Percentiles rank a stretch among this genome's conserved stretches.
Evolutionary conservation across 2,113 vertebrate genomes (phyloP).

Genomic region (Proteles cristata): DNA sequence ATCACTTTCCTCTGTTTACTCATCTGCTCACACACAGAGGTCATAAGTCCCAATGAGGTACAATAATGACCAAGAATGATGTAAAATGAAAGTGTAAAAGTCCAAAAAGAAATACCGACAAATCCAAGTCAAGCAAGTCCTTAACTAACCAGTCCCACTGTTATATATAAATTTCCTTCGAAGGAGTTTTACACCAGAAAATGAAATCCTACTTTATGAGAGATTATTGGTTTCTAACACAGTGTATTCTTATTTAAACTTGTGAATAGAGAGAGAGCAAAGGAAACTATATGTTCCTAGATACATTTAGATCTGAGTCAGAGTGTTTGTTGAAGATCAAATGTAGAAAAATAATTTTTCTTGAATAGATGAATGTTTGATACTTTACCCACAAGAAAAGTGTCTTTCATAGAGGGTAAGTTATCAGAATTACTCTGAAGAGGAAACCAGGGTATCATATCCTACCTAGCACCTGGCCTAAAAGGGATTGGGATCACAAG

Average conservation of each 20-base stretch:
- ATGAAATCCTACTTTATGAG: background rate
- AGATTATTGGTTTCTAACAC: background rate
- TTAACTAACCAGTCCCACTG: background rate
- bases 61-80: background rate
- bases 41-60: background rate
- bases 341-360: background rate
- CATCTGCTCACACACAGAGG: background rate
- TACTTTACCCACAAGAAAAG: background rate
- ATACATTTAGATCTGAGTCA: background rate
- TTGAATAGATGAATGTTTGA: background rate
- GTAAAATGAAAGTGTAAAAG: background rate
- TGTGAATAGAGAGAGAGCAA: background rate
- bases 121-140: background rate
- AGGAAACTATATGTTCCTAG: background rate
- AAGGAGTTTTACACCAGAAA: background rate
- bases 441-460: background rate
- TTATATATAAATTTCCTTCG: background rate
- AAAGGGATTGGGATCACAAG: background rate
- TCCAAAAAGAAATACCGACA: background rate
- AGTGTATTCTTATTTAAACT: background rate
- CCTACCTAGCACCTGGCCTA: too few relatives aligned
- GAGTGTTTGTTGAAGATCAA: background rate
- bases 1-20: background rate
- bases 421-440: background rate
- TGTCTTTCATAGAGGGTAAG: background rate